These are phyloP conservation scores for Atopsyche davidsoni DNA, from an alignment of 1,140 invertebrate species.

Conservation along the genomic window DNA sequence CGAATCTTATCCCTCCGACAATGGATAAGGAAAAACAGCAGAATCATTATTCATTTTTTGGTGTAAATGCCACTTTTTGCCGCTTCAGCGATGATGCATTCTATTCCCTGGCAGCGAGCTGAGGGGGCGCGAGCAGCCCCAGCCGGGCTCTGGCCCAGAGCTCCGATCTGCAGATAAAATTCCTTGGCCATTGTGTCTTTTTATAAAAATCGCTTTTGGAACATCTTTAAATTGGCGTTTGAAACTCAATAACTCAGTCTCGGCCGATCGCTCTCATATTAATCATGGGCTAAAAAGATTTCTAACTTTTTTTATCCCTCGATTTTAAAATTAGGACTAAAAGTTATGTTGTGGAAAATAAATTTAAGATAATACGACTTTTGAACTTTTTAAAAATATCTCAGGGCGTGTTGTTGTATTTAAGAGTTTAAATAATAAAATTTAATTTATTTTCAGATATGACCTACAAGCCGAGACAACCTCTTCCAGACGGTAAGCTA, in stretches of 20 bases:
- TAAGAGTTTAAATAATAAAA: constrained; percentile 1
- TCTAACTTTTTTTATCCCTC: too few species aligned
- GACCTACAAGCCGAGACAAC: constrained; percentile 32
- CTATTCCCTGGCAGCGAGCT: background rate
- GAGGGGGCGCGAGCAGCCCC: too few species aligned
- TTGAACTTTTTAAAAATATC: constrained; percentile 1
- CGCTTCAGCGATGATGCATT: constrained; percentile 23
- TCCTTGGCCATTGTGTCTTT: too few species aligned
- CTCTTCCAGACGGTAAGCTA: constrained; percentile 28
- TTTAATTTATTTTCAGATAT: constrained; percentile 31
- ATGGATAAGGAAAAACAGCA: constrained; percentile 16
- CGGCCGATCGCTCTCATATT: too few species aligned
- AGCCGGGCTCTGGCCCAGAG: too few species aligned
- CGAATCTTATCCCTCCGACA: constrained; percentile 23
- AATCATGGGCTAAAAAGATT: too few species aligned
- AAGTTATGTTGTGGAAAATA: too few species aligned
- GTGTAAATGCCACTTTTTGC: constrained; percentile 21
- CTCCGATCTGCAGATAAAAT: too few species aligned
- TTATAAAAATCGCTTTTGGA: constrained; percentile 6
- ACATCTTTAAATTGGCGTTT: too few species aligned
- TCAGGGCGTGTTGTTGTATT: background rate
- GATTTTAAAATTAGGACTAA: background rate
- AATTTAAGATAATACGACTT: background rate
- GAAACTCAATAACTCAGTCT: too few species aligned
- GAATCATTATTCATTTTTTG: constrained; percentile 28